These are phyloP conservation scores for Mya arenaria DNA, from an alignment of 1,140 invertebrate genomes.

Conservation along the genomic window DNA sequence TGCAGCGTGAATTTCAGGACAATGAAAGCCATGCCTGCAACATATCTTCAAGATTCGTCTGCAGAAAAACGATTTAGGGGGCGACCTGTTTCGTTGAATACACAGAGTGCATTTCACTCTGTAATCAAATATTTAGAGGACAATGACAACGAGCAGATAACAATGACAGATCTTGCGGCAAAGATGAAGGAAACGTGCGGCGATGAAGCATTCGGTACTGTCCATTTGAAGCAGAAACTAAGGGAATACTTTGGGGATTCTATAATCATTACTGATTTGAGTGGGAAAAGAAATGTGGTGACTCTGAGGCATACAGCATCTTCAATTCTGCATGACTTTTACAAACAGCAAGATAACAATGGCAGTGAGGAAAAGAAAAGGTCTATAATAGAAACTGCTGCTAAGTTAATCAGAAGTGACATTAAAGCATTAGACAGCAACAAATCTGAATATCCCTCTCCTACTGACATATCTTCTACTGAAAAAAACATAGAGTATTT, in stretches of 20 bases:
- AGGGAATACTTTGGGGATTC: constrained; percentile 25
- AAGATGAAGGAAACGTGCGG: background rate
- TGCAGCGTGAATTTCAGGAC: constrained; percentile 56
- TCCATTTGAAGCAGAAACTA: constrained; percentile 43
- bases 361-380: constrained; percentile 15
- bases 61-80: background rate
- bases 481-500: constrained; percentile 17
- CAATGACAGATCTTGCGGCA: background rate
- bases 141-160: background rate
- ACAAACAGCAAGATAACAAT: background rate
- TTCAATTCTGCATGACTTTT: constrained; percentile 39
- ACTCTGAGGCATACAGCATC: constrained; percentile 1
- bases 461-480: background rate
- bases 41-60: background rate
- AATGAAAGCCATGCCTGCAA: background rate
- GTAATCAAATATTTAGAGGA: background rate
- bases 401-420: constrained; percentile 51
- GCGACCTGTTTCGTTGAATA: too few species aligned
- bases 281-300: constrained; percentile 15
- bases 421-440: constrained; percentile 14
- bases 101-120: background rate
- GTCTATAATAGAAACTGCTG: constrained; percentile 37
- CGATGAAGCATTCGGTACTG: constrained; percentile 8
- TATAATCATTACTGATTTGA: constrained; percentile 30
- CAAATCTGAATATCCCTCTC: background rate